A percentile compares a stretch with the other conserved stretches of the same genome.
Evolutionary conservation across 2,888 invertebrate genomes (phyloP).

Genomic region (Platycheirus rosarum): DNA sequence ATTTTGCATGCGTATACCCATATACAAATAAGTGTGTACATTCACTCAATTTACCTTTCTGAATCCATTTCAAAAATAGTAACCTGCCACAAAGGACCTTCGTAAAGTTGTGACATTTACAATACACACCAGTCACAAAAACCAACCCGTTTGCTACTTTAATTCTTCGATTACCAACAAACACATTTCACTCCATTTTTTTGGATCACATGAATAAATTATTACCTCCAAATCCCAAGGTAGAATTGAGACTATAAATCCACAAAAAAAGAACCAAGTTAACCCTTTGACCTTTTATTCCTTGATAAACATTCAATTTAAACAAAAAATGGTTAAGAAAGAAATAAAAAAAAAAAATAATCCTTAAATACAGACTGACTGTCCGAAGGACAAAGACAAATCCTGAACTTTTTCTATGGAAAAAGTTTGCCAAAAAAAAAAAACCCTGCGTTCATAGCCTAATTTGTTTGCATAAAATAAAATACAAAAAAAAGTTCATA

Average conservation of each 20-base stretch:
- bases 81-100: conserved; percentile 11
- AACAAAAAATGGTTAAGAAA: conserved; percentile 36
- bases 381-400: not conserved
- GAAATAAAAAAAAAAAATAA: conserved; percentile 22
- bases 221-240: conserved; percentile 14
- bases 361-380: not conserved
- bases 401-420: conserved; percentile 12
- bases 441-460: conserved; percentile 54
- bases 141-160: not conserved
- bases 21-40: not conserved
- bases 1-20: not conserved
- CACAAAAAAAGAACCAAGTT: conserved; percentile 1
- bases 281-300: conserved; percentile 48
- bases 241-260: conserved; percentile 5
- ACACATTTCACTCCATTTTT: not conserved
- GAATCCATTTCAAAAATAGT: conserved; percentile 8
- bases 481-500: conserved; percentile 5
- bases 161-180: conserved; percentile 4
- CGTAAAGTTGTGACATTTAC: not conserved
- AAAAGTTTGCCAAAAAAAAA: conserved; percentile 16
- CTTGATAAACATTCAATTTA: conserved; percentile 42
- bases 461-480: conserved; percentile 56
- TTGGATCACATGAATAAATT: conserved; percentile 24
- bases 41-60: conserved; percentile 8
- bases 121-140: conserved; percentile 10